Conservation (phyloP, 2,888 invertebrate species). For the Sicus ferrugineus region DNA sequence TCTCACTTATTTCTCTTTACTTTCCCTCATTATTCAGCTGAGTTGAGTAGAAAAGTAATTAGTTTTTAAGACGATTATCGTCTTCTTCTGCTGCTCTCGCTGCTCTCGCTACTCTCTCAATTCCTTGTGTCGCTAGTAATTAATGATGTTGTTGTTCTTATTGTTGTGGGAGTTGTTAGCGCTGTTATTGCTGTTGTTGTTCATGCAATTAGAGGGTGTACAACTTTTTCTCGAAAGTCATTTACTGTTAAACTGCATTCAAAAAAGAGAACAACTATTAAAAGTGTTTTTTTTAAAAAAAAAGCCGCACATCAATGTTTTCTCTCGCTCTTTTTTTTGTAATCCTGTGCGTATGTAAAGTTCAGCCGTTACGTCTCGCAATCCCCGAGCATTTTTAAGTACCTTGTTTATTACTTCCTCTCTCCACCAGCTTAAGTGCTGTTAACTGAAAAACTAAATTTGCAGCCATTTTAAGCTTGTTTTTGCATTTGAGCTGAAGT, state of each 20-base stretch:
- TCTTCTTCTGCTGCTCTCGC: conserved; percentile 11
- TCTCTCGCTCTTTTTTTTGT: not conserved
- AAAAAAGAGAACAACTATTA: too few species aligned
- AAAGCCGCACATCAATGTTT: not conserved
- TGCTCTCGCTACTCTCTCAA: conserved; percentile 7
- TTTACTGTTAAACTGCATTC: not conserved
- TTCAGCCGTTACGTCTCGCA: not conserved
- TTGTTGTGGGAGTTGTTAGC: not conserved
- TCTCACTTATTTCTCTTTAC: not conserved
- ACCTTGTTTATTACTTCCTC: not conserved
- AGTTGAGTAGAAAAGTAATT: conserved; percentile 39
- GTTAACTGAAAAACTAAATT: not conserved
- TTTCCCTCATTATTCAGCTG: not conserved
- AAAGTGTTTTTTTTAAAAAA: not conserved
- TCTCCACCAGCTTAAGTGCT: not conserved
- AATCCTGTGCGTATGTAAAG: not conserved
- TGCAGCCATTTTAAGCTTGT: not conserved
- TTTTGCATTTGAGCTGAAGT: not conserved
- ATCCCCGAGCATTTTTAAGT: not conserved
- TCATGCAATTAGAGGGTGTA: not conserved
- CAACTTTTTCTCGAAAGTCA: not conserved
- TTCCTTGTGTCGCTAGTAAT: not conserved
- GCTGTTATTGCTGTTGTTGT: not conserved
- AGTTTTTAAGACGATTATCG: conserved; percentile 40
- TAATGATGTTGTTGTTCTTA: not conserved